Conservation (phyloP, 2,888 invertebrate genomes). For the Philaethria dido region DNA sequence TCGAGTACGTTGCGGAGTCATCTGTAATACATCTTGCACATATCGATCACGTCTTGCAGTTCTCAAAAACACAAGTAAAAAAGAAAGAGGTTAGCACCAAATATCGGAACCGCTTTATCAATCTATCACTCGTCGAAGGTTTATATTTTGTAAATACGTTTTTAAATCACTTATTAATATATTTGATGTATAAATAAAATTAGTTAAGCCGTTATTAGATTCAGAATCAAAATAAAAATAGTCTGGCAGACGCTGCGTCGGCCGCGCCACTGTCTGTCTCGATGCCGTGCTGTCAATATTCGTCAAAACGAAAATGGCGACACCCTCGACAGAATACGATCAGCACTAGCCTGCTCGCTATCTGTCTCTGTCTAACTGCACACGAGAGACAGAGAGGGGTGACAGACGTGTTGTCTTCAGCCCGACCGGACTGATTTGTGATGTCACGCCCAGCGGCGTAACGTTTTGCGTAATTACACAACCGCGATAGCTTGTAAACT, state of each 20-base stretch:
- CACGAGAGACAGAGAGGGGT: constrained; percentile 56
- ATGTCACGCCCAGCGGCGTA: constrained; percentile 84
- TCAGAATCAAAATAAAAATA: constrained; percentile 83
- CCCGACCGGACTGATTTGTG: constrained; percentile 80
- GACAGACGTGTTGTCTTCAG: constrained; percentile 75
- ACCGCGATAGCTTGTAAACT: constrained; percentile 76
- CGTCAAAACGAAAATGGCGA: constrained; percentile 90
- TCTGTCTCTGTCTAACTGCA: constrained; percentile 55
- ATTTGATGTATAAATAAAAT: constrained; percentile 50
- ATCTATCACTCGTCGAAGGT: constrained; percentile 68
- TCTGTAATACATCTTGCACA: constrained; percentile 82
- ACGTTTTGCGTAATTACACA: constrained; percentile 82
- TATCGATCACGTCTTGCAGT: constrained; percentile 83
- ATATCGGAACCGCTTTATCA: constrained; percentile 60
- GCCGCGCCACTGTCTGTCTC: constrained; percentile 81
- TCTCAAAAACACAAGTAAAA: constrained; percentile 79
- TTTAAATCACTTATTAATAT: constrained; percentile 55
- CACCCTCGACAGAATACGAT: constrained; percentile 85
- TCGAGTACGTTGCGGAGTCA: constrained; percentile 72
- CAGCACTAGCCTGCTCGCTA: constrained; percentile 70
- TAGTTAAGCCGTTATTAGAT: constrained; percentile 70
- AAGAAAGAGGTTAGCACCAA: constrained; percentile 80
- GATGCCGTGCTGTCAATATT: constrained; percentile 87
- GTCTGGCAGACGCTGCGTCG: constrained; percentile 79
- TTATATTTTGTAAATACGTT: constrained; percentile 61